Evolutionary conservation across 2,888 invertebrate genomes (phyloP).

Genomic region (Eupithecia dodoneata): DNA sequence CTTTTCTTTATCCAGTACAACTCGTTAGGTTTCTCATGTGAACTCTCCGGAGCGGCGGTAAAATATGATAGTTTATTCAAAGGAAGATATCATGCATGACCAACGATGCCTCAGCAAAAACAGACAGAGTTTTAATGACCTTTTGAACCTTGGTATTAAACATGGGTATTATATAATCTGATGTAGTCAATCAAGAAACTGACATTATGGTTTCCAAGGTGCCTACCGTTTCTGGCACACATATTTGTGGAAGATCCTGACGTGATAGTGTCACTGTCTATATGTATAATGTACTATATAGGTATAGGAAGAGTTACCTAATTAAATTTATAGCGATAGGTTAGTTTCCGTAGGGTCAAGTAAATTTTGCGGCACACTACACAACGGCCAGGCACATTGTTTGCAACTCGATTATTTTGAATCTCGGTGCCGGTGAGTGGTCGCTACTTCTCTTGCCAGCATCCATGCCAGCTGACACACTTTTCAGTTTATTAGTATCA

Average conservation of each 20-base stretch:
- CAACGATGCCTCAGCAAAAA: constrained; percentile 33
- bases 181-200: not conserved
- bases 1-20: constrained; percentile 37
- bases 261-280: constrained; percentile 3
- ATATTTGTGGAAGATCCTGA: constrained; percentile 13
- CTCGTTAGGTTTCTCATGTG: constrained; percentile 40
- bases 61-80: constrained; percentile 45
- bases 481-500: constrained; percentile 38
- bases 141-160: constrained; percentile 14
- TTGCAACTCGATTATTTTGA: constrained; percentile 27
- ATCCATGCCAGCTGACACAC: constrained; percentile 20
- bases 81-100: constrained; percentile 39
- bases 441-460: constrained; percentile 24
- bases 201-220: constrained; percentile 8
- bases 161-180: constrained; percentile 6
- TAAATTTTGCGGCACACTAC: constrained; percentile 48
- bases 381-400: constrained; percentile 51
- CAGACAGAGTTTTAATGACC: constrained; percentile 23
- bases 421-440: not conserved
- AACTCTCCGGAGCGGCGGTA: constrained; percentile 38
- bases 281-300: constrained; percentile 4
- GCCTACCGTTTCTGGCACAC: constrained; percentile 18
- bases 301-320: constrained; percentile 31
- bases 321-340: constrained; percentile 43
- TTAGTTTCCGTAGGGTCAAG: constrained; percentile 47